Evolutionary conservation across 2,113 vertebrate species (phyloP), one percentile per base, ranked within the genome.

Genomic region (Corapipo altera): DNA sequence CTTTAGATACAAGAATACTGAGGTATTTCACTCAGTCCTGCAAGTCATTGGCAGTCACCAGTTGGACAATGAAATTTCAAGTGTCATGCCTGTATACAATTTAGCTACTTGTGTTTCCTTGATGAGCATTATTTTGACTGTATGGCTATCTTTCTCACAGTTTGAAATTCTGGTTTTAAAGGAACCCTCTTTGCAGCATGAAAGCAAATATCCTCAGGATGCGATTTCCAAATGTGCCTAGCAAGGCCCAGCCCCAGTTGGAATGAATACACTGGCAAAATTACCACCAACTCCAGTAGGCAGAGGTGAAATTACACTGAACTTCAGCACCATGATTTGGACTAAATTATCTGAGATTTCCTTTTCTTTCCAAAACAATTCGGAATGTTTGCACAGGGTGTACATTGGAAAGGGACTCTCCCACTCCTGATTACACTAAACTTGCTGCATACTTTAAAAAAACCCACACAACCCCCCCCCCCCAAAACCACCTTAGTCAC

Each of bases 201-300:
- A 69, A 72, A 86, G 49, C 28, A 80, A 87, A 76, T 37, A 49
- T 3, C 35, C 54, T 66, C 20, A 18, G 32, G n/a, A 61, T 3
- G 13, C 22, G n/a, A 12, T 44, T 90, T 59, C 72, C 64, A 88
- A n/a, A 58, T 51, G 37, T 32, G 23, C 39, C 26, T 30, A n/a
- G 61, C 85, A 79, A 19, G 35, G 62, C 71, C 59, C 51, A 51
- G 11, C 13, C 79, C 41, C 17, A 3, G 19, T 52, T 43, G 9
- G 27, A 44, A 46, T 13, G 11, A 81, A 72, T 19, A 22, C 0
- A 3, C 24, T 12, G 28, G 41, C 28, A 88, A 88, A 83, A 86
- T 39, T 46, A 55, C 66, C 75, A 41, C 6, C 43, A 28, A 0
- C 39, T 37, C 33, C 0, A 0, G 52, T 15, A 57, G 46, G 72